These are phyloP conservation scores for Wiebesia pumilae DNA, from an alignment of 1,140 invertebrate species.

Conservation along the genomic window DNA sequence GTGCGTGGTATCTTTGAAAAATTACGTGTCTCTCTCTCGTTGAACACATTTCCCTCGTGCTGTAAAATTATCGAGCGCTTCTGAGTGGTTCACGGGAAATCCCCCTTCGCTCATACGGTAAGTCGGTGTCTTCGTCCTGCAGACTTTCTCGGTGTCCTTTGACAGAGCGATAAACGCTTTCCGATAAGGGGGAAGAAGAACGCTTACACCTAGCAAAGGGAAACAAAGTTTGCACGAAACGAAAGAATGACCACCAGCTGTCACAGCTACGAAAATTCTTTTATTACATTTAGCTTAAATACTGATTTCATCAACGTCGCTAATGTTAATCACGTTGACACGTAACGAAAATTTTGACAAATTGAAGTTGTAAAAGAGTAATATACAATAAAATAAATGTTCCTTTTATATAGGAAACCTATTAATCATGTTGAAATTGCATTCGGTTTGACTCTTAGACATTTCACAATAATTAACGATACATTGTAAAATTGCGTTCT, in stretches of 20 bases:
- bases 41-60: background rate
- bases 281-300: too few relatives aligned
- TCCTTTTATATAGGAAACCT: background rate
- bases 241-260: background rate
- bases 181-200: background rate
- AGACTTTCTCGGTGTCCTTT: background rate
- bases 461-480: background rate
- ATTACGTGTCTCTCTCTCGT: background rate
- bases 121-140: background rate
- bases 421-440: background rate
- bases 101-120: background rate
- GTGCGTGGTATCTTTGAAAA: background rate
- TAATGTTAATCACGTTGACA: too few relatives aligned
- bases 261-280: too few relatives aligned
- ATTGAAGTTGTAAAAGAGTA: too few relatives aligned
- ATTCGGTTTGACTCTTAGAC: background rate
- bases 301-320: too few relatives aligned
- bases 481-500: too few relatives aligned
- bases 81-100: background rate
- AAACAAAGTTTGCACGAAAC: background rate
- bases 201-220: background rate
- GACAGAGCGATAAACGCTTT: background rate
- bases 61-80: constrained; percentile 27
- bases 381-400: too few relatives aligned
- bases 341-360: too few relatives aligned